Evolutionary conservation across 1,140 invertebrate genomes (phyloP).

Genomic region (Triops longicaudatus): DNA sequence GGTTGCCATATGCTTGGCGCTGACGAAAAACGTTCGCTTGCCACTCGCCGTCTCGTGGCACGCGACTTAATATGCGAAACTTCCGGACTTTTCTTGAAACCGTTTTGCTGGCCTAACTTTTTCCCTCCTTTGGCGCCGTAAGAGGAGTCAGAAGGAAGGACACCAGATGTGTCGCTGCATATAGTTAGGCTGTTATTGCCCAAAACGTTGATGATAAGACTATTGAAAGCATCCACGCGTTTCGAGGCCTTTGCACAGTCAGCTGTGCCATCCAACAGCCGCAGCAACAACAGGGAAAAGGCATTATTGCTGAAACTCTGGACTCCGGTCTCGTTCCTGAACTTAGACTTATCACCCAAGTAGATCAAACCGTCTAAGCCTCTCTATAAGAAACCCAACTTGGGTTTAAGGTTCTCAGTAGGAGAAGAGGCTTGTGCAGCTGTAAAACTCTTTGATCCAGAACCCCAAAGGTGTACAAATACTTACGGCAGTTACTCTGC

Average conservation of each 20-base stretch:
- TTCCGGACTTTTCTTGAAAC: conserved; percentile 11
- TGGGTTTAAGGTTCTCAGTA: too few species aligned
- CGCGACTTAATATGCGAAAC: not conserved
- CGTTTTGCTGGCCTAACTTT: not conserved
- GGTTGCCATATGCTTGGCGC: not conserved
- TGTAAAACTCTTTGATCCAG: not conserved
- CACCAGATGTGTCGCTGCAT: conserved; percentile 1
- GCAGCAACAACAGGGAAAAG: not conserved
- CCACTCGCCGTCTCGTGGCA: not conserved
- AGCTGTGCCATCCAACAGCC: not conserved
- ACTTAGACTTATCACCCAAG: not conserved
- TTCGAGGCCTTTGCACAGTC: not conserved
- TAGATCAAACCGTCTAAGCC: not conserved
- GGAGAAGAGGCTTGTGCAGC: not conserved
- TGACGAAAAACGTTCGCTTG: not conserved
- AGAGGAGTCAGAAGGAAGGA: not conserved
- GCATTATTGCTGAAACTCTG: not conserved
- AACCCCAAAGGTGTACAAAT: too few species aligned
- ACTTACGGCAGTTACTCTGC: not conserved
- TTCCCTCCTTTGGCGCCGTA: not conserved
- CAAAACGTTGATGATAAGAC: not conserved
- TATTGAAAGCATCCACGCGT: not conserved
- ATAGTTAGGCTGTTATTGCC: conserved; percentile 1
- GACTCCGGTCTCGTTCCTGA: not conserved
- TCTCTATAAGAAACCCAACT: not conserved